Evolutionary conservation across 2,888 invertebrate species (phyloP), one percentile per base, ranked within the genome.

Genomic region (Synanthedon formicaeformis): DNA sequence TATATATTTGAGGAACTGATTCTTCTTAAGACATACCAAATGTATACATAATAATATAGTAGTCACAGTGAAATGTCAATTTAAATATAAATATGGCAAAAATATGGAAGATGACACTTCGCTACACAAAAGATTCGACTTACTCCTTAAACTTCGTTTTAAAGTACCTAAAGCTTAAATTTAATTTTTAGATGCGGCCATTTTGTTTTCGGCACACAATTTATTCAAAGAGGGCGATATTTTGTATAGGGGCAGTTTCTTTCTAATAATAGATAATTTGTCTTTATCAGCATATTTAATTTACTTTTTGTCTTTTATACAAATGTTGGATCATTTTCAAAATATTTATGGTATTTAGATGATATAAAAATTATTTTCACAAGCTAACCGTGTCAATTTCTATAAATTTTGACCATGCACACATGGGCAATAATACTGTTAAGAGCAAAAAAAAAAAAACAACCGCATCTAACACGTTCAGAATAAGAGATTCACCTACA

Each of bases 401-500:
- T 3, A 34, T 34, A 34, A 8, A 34, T 6, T 34, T 10, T 34
- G 10, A 34, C 8, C 8, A 34, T 34, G 27, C 8, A 34, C 34
- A 34, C 34, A 10, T 34, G 34, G 34, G 6, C 34, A 34, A 34
- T 34, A 34, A 34, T 34, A 34, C 34, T 34, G 34, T 34, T 34
- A 2, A 23, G 23, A 23, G 23, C 18, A 5, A 10, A 10, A 34
- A 34, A 27, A 12, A 45, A 45, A 13, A 45, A 45, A 45, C 5
- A 14, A n/a, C 45, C 12, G 45, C 45, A 45, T 45, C 14, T 12
- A 14, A 45, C 13, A n/a, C 4, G 13, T n/a, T 14, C 45, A 45
- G 3, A 45, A 45, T 45, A 49, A 10, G 55, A 55, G 55, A 55
- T 55, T 55, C 53, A 52, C 49, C 52, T 53, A 49, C 14, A 34